Percentiles rank a stretch among this genome's conserved stretches.
phyloP scores from a whole-genome alignment of 2,797 vertebrate genomes.

The Scleropages formosus region DNA sequence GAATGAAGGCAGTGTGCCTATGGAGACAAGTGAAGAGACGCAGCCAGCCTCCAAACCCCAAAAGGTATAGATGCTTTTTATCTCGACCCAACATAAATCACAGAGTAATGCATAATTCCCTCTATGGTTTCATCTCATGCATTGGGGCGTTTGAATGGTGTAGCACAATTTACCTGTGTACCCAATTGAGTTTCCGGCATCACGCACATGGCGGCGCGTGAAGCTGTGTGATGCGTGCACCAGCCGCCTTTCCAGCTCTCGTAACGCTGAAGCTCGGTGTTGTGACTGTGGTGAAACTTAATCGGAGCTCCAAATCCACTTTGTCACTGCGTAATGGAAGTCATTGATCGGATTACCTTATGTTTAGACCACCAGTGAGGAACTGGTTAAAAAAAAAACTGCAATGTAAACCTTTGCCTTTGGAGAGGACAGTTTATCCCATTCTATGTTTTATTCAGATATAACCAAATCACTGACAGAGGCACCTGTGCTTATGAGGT shows the following conservation, averaged over 20 bases:
- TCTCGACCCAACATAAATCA: no score
- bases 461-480: background rate
- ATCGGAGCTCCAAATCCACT: background rate
- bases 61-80: no score
- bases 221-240: slow-evolving; percentile 13
- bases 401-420: no score
- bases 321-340: background rate
- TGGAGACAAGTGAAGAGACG: no score
- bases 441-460: slow-evolving; percentile 5
- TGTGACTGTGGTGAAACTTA: background rate
- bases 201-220: slow-evolving; percentile 27
- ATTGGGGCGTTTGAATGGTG: no score
- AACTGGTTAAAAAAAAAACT: slow-evolving; percentile 22
- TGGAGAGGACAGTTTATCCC: background rate
- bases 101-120: no score
- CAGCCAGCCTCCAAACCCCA: no score
- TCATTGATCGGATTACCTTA: background rate
- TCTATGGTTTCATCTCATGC: no score
- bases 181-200: slow-evolving; percentile 14
- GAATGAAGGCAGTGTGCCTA: no score
- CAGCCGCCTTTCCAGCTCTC: background rate
- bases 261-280: background rate
- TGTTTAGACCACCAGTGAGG: slow-evolving; percentile 6
- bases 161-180: no score
- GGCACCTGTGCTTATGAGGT: background rate